Percentiles rank a stretch among this genome's conserved stretches.
Evolutionary conservation across 2,888 invertebrate genomes (phyloP).

Genomic region (Tenthredo mesomela): DNA sequence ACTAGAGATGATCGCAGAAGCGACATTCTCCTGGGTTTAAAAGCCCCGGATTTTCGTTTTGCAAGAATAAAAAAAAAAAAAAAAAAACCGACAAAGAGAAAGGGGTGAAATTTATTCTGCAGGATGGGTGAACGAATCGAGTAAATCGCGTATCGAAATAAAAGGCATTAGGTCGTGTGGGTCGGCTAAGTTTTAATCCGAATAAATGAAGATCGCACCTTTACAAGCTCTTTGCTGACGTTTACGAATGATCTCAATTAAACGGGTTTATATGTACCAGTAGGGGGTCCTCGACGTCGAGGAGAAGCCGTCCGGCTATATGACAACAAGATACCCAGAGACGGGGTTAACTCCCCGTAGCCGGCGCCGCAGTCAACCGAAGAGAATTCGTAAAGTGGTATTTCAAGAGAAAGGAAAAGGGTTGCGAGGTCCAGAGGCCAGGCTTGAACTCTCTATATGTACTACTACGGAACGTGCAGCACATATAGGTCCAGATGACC

Average conservation of each 20-base stretch:
- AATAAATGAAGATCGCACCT: slow-evolving; percentile 50
- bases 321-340: slow-evolving; percentile 27
- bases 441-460: neutral
- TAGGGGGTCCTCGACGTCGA: slow-evolving; percentile 69
- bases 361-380: slow-evolving; percentile 13
- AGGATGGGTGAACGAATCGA: neutral
- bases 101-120: neutral
- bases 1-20: neutral
- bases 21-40: neutral
- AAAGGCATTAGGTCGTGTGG: neutral
- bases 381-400: slow-evolving; percentile 39
- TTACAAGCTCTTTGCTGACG: slow-evolving; percentile 59
- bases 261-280: slow-evolving; percentile 73
- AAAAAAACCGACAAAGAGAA: neutral
- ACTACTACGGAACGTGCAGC: too few relatives aligned
- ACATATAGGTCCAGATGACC: neutral
- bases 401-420: slow-evolving; percentile 13
- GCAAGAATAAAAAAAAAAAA: neutral
- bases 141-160: slow-evolving; percentile 7
- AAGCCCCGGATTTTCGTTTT: neutral
- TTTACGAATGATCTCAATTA: slow-evolving; percentile 72
- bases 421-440: neutral
- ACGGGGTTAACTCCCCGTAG: slow-evolving; percentile 26
- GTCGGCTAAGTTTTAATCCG: slow-evolving; percentile 40
- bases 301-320: slow-evolving; percentile 49